A percentile compares a stretch with the other conserved stretches of the same genome.
These are phyloP conservation scores for Hemiscyllium ocellatum DNA, from an alignment of 2,113 vertebrate species.

Conservation along the genomic window DNA sequence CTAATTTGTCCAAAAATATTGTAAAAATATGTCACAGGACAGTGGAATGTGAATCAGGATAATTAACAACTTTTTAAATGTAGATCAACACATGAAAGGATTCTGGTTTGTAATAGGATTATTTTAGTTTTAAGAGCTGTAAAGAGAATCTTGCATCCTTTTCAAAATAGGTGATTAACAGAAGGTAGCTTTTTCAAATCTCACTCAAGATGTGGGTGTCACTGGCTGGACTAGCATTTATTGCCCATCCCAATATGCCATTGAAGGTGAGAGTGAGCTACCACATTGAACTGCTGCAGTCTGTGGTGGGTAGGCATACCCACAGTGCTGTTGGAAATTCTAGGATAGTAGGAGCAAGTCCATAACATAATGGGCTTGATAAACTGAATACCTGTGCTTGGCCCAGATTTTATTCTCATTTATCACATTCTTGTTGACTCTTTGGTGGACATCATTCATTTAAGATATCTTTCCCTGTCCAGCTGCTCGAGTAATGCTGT, in stretches of 20 bases:
- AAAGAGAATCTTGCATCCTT: background rate
- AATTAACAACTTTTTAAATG: background rate
- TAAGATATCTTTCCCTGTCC: background rate
- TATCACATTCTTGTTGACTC: background rate
- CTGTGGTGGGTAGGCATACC: too few species aligned
- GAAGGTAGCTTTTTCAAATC: background rate
- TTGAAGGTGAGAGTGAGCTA: too few species aligned
- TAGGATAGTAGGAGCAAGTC: background rate
- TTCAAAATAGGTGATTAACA: background rate
- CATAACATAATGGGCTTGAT: background rate
- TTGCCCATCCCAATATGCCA: too few species aligned
- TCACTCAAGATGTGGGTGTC: too few species aligned
- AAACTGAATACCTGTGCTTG: background rate
- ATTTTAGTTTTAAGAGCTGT: background rate
- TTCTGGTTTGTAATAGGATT: background rate
- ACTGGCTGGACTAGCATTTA: too few species aligned
- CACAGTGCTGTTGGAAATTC: too few species aligned
- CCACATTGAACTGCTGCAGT: too few species aligned
- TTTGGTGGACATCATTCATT: background rate
- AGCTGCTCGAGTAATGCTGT: background rate
- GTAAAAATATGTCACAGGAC: background rate
- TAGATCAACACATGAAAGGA: background rate
- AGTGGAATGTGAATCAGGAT: background rate
- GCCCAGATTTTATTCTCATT: background rate
- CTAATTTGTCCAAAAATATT: background rate